Percentiles rank a stretch among this genome's conserved stretches.
phyloP scores from a whole-genome alignment of 2,797 vertebrate genomes.

The Liparis tanakae region DNA sequence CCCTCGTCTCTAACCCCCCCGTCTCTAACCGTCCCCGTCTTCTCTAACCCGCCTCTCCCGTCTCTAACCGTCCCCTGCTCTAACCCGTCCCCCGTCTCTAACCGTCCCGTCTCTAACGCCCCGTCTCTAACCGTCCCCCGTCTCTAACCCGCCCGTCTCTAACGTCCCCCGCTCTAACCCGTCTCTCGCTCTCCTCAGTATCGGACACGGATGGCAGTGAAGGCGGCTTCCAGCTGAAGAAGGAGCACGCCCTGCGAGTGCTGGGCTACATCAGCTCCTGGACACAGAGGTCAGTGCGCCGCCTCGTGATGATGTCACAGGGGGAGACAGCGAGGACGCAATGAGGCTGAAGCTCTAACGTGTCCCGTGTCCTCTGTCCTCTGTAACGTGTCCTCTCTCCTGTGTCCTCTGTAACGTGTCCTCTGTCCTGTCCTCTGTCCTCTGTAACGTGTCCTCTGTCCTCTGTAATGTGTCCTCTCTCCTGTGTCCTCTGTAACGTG shows the following conservation, averaged over 20 bases:
- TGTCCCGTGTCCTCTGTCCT: background rate
- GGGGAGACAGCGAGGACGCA: background rate
- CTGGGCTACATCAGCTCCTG: conserved; percentile 99
- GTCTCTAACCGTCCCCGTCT: background rate
- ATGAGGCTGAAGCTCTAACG: too few species aligned
- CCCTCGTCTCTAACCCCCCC: accelerated
- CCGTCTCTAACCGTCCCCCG: background rate
- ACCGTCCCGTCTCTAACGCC: background rate
- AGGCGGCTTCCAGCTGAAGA: conserved; percentile 96
- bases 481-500: too few species aligned
- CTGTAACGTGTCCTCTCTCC: too few species aligned
- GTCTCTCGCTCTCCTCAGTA: conserved; percentile 88
- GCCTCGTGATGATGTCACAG: too few species aligned
- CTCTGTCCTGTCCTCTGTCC: too few species aligned
- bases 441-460: too few species aligned
- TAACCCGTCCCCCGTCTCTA: background rate
- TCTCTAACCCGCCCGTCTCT: background rate
- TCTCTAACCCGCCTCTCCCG: too few species aligned
- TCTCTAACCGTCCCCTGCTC: background rate
- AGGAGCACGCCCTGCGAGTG: conserved; percentile 98
- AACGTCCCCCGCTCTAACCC: background rate
- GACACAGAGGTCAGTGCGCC: conserved; percentile 94
- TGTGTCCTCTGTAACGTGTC: too few species aligned
- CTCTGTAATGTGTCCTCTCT: too few species aligned
- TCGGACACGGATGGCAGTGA: conserved; percentile 96